These are phyloP conservation scores for Drosophila neotestacea DNA, from an alignment of 2,888 invertebrate genomes.

Conservation along the genomic window DNA sequence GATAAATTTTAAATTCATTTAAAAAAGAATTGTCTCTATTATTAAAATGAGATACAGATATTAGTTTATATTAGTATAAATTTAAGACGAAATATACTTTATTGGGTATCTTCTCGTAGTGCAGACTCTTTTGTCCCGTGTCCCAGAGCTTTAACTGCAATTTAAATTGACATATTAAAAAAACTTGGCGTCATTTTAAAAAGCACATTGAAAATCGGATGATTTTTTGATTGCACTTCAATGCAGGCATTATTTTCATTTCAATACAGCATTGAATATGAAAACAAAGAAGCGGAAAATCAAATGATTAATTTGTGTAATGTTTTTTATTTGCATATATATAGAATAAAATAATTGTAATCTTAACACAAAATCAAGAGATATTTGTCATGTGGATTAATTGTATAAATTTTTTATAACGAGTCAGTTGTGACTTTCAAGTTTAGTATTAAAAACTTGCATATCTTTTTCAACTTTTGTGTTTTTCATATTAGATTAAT, in stretches of 20 bases:
- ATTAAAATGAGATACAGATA: not conserved
- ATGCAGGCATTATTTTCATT: not conserved
- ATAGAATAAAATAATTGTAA: not conserved
- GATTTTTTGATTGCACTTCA: constrained; percentile 7
- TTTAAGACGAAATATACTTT: too few species aligned
- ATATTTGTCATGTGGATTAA: not conserved
- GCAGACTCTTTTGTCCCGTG: not conserved
- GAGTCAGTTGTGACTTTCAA: too few species aligned
- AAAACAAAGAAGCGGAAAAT: not conserved
- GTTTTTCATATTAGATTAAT: too few species aligned
- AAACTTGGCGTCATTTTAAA: not conserved
- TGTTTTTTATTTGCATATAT: not conserved
- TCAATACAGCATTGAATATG: not conserved
- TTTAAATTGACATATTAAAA: not conserved
- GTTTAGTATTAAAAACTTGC: too few species aligned
- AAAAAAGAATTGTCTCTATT: too few species aligned
- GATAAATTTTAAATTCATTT: too few species aligned
- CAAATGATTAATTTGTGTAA: not conserved
- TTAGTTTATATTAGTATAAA: not conserved
- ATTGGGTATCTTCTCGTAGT: not conserved
- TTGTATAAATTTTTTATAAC: not conserved
- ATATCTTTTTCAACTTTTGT: too few species aligned
- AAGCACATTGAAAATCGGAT: constrained; percentile 1
- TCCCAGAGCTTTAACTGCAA: not conserved
- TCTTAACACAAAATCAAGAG: too few species aligned